Evolutionary conservation across 2,113 vertebrate genomes (phyloP), one percentile per base, ranked within the genome.

Genomic region (Aegotheles bennettii): DNA sequence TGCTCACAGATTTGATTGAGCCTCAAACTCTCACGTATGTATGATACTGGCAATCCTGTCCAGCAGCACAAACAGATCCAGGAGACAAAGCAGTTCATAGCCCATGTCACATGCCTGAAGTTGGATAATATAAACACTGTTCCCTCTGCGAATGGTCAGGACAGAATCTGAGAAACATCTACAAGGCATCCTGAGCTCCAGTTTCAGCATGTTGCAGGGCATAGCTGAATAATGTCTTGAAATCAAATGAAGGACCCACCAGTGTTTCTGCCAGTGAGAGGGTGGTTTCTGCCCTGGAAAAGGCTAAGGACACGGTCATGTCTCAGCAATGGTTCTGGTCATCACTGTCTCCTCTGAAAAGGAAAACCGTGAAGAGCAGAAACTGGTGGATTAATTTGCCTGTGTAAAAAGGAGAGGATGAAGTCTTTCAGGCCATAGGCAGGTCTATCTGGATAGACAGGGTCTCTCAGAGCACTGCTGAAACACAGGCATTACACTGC

Each of bases 51-150:
- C 12, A 85, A 61, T 48, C 36, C 40, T 60, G 74, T 48, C 53
- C 57, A 75, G 45, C 13, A 56, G 59, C n/a, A 56, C 65, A 36
- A 64, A 91, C 2, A 84, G 61, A 87, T 71, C 45, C 82, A 69
- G 64, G 60, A 93, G 65, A 60, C 57, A 87, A 91, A 94, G 42
- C 36, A 88, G 88, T 17, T 64, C 78, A 43, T 3, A 64, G 70
- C 36, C 67, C 38, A 38, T 7, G n/a, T 71, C 88, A 92, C 70
- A 71, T 87, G 70, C 67, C 82, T 93, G 23, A 83, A 69, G 67
- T 1, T 73, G 67, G 48, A 9, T 21, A 79, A 40, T 40, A n/a
- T 88, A 94, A 96, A 95, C 67, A 91, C 16, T n/a, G 4, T 10
- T 81, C 45, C 61, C 89, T 54, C 79, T 84, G 47, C 56, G 79